Conservation (phyloP, 2,888 invertebrate species). For the Ashinkailepas kermadecensis region DNA sequence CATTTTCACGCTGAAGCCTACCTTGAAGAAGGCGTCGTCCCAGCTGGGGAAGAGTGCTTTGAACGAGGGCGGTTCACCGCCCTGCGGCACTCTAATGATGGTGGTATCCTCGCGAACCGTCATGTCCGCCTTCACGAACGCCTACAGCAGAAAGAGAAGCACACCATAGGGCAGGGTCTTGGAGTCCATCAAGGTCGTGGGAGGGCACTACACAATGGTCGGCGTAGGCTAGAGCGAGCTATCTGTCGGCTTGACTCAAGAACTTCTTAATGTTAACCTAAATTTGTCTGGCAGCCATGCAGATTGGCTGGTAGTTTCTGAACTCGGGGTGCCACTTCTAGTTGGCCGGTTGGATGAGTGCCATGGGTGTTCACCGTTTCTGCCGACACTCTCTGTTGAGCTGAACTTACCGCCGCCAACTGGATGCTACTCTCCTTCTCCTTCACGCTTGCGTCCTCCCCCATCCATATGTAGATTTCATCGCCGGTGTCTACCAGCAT, state of each 20-base stretch:
- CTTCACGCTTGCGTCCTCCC: constrained; percentile 58
- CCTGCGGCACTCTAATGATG: neutral
- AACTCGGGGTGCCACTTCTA: too few species aligned
- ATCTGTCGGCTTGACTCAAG: too few species aligned
- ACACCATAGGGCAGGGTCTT: neutral
- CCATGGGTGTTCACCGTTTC: too few species aligned
- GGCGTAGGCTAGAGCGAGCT: too few species aligned
- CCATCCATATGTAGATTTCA: constrained; percentile 70
- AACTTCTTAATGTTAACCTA: too few species aligned
- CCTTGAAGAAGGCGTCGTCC: constrained; percentile 1
- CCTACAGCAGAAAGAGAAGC: neutral
- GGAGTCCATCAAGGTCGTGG: too few species aligned
- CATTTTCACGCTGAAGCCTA: neutral
- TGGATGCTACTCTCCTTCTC: constrained; percentile 50
- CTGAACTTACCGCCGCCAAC: constrained; percentile 50
- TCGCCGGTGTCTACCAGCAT: constrained; percentile 70
- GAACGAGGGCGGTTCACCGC: neutral
- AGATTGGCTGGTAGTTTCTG: too few species aligned
- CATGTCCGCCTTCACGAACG: neutral
- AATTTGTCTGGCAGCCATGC: too few species aligned
- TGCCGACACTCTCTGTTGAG: too few species aligned
- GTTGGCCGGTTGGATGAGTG: too few species aligned
- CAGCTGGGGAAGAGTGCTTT: constrained; percentile 10
- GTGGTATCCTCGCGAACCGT: constrained; percentile 1
- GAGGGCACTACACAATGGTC: too few species aligned